Evolutionary conservation across 2,888 invertebrate species (phyloP), one percentile per base, ranked within the genome.

Genomic region (Erebia ligea): DNA sequence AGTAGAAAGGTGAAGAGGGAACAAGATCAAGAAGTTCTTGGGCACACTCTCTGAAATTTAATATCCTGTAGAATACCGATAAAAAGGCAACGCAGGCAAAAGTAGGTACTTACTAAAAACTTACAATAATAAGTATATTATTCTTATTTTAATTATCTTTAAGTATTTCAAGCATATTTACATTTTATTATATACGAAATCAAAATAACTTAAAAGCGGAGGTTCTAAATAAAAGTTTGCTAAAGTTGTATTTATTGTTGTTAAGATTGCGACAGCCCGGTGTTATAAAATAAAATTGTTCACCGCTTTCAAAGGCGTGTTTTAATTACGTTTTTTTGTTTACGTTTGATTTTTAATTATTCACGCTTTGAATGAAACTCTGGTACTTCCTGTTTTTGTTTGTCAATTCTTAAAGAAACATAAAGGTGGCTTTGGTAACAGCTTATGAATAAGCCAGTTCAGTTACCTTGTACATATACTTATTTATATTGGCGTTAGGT

Each of bases 141-240:
- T n/a, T n/a, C n/a, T n/a, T n/a, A n/a, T n/a, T n/a, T n/a, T n/a
- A n/a, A n/a, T n/a, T n/a, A n/a, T n/a, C n/a, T n/a, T n/a, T n/a
- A n/a, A n/a, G n/a, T n/a, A n/a, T n/a, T n/a, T n/a, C n/a, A n/a
- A n/a, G n/a, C n/a, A n/a, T n/a, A n/a, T n/a, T n/a, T n/a, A n/a
- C n/a, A n/a, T n/a, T n/a, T n/a, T n/a, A n/a, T n/a, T n/a, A n/a
- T n/a, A n/a, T n/a, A n/a, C n/a, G n/a, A n/a, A n/a, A n/a, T 45
- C 11, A 4, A 45, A 45, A 45, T 45, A 84, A 88, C 84, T 81
- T 72, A 62, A 71, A 69, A 71, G 65, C 63, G 62, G 68, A 66
- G 72, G 70, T 70, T 77, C 69, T 57, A 67, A 70, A 69, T 69
- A 69, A 75, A 76, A 72, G 72, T 70, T 76, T 70, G 67, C 77